Base-by-base conservation (phyloP, 2,797 vertebrate genomes). In the Catharus ustulatus region DNA sequence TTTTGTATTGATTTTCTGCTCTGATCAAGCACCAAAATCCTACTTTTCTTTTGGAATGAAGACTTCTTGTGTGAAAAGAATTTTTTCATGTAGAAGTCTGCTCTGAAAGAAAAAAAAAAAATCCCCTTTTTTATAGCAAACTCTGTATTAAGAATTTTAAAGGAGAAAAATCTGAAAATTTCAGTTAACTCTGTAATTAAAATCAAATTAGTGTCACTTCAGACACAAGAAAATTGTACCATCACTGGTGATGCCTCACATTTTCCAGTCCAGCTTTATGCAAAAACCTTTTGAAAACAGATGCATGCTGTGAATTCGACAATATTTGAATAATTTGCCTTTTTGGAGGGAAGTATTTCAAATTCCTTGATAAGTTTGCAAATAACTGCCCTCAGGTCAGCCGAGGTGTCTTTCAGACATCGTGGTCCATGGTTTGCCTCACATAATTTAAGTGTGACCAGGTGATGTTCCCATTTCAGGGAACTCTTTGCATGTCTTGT, bases 401-500 rank as follows among this genome's bases (percentile, higher is more conserved):
- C 38, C 0, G 0, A 73, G 69, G 27, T 62, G 29, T 52, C 52
- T 91, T 74, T 85, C 64, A 85, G 75, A 77, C 38, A 22, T 75
- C 6, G 40, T 27, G 29, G 49, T 83, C 63, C 81, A 10, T 3
- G 3, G 67, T 36, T 58, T 91, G 55, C 36, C 81, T 87, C 43
- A 7, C 36, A 2, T 57, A 46, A 62, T 86, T 78, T 78, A 27
- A 64, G 7, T 23, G 17, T 79, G 51, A 20, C 17, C 51, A 36
- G 15, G 64, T 72, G n/a, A 32, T 86, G 32, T 78, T 62, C 43
- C 62, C 27, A 3, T 74, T 89, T 85, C 32, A 45, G 74, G 89
- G 90, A 94, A 61, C n/a, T 21, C 61, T 86, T 66, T 93, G 55
- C 66, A 93, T 88, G 52, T 89, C 34, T 88, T 94, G 51, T 62